Percentiles rank a stretch among this genome's conserved stretches.
These are phyloP conservation scores for Bimastos eiseni DNA, from an alignment of 2,888 invertebrate genomes.

Conservation along the genomic window DNA sequence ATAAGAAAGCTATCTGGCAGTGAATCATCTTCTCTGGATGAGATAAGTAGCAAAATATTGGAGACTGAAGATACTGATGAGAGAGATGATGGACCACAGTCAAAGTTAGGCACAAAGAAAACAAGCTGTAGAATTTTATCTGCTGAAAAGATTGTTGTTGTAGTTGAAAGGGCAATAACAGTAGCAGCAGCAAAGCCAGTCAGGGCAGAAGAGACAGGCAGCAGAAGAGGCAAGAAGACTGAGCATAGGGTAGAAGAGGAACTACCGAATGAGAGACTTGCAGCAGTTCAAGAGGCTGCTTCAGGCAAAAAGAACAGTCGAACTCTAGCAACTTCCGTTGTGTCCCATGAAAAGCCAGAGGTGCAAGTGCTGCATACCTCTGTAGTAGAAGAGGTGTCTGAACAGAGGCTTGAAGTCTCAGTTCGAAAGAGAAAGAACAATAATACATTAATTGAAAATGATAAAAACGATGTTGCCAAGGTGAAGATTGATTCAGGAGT, in stretches of 20 bases:
- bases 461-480: background rate
- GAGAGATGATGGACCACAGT: background rate
- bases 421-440: background rate
- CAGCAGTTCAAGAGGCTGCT: background rate
- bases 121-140: background rate
- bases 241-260: background rate
- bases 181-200: background rate
- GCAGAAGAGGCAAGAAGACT: background rate
- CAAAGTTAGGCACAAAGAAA: constrained; percentile 1
- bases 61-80: background rate
- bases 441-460: background rate
- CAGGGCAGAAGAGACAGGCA: background rate
- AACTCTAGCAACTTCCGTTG: background rate
- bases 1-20: no score
- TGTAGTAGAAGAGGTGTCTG: background rate
- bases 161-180: background rate
- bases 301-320: background rate
- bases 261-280: background rate
- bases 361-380: background rate
- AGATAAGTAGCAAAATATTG: no score
- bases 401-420: background rate
- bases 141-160: background rate
- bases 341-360: background rate
- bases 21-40: no score
- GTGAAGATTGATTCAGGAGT: background rate